A percentile compares a stretch with the other conserved stretches of the same genome.
phyloP scores from a whole-genome alignment of 1,140 invertebrate species.

The Lucilia cuprina region DNA sequence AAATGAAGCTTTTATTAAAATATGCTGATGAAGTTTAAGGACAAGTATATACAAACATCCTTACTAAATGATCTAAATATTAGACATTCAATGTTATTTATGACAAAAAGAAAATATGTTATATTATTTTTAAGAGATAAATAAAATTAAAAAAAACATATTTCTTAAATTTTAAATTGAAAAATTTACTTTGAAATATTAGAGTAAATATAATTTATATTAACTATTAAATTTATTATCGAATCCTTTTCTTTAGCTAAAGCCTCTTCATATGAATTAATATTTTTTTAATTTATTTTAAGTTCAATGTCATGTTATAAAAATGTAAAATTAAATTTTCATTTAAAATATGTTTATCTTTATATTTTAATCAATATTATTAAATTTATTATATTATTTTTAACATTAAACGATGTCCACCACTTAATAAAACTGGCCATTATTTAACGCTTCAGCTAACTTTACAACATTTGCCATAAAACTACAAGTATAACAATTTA shows the following conservation, averaged over 20 bases:
- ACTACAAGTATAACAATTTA: background rate
- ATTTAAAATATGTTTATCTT: background rate
- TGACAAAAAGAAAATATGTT: background rate
- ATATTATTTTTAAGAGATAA: too few relatives aligned
- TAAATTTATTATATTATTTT: conserved; percentile 3
- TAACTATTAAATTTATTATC: too few relatives aligned
- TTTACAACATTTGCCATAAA: conserved; percentile 5
- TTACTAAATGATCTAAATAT: too few relatives aligned
- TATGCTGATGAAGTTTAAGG: background rate
- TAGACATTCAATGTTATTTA: background rate
- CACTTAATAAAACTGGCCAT: conserved; percentile 9
- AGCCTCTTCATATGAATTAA: too few relatives aligned
- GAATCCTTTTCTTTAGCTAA: too few relatives aligned
- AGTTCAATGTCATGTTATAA: background rate
- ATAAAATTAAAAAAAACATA: too few relatives aligned
- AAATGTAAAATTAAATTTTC: background rate
- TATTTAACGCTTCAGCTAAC: conserved; percentile 14
- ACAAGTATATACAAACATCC: background rate
- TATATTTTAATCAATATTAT: conserved; percentile 2
- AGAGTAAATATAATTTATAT: background rate
- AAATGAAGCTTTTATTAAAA: conserved; percentile 32
- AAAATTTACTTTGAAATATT: background rate
- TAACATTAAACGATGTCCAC: background rate
- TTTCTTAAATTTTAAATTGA: too few relatives aligned
- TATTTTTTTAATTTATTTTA: background rate